A percentile compares a stretch with the other conserved stretches of the same genome.
phyloP scores from a whole-genome alignment of 2,113 vertebrate species.

The Malaclemys terrapin region DNA sequence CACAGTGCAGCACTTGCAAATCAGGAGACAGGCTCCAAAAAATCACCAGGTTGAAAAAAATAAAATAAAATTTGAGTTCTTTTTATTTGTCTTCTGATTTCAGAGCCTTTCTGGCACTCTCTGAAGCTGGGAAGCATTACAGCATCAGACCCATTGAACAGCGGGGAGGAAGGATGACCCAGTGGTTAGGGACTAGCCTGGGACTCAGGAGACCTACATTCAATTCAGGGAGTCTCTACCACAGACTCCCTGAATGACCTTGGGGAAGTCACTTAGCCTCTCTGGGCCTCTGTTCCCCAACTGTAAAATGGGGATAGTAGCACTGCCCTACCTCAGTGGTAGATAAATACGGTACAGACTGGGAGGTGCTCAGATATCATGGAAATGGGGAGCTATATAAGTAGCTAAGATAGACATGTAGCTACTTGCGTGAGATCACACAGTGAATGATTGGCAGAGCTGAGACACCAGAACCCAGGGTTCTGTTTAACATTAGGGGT shows the following conservation, averaged over 20 bases:
- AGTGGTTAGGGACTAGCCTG: not conserved
- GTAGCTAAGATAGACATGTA: not conserved
- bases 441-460: not conserved
- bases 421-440: not conserved
- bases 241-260: not conserved
- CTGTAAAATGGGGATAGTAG: slow-evolving; percentile 8
- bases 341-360: not conserved
- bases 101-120: not conserved
- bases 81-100: not conserved
- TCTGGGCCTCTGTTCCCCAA: slow-evolving; percentile 7
- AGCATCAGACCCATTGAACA: not conserved
- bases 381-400: not conserved
- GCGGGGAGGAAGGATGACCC: not conserved
- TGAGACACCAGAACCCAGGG: not conserved
- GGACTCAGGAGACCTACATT: not conserved
- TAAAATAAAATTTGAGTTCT: not conserved
- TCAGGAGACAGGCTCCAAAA: not conserved
- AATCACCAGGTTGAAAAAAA: not conserved
- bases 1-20: not conserved
- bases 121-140: not conserved
- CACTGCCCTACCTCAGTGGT: not conserved
- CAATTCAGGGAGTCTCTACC: not conserved
- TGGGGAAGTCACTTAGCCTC: slow-evolving; percentile 15
- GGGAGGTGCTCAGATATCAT: not conserved
- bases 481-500: not conserved